phyloP scores from a whole-genome alignment of 2,797 vertebrate genomes.

The Gymnothorax javanicus region DNA sequence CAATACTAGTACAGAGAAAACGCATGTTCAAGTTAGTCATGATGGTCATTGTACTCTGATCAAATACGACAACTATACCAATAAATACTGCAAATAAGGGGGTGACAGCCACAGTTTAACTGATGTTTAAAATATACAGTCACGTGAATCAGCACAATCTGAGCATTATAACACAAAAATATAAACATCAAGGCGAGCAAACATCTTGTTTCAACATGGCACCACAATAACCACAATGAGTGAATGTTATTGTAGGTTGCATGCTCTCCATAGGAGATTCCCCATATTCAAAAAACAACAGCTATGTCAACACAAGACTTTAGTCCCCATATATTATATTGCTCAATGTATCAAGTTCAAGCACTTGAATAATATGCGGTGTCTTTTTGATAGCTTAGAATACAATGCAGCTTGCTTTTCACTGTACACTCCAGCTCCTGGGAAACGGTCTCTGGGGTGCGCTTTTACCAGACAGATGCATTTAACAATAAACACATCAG shows the following conservation, averaged over 20 bases:
- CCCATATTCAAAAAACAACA: constrained; percentile 38
- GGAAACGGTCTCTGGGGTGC: constrained; percentile 18
- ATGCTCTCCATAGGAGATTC: constrained; percentile 67
- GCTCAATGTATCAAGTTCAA: constrained; percentile 61
- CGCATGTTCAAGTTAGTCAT: not conserved
- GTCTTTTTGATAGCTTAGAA: constrained; percentile 34
- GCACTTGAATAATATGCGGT: constrained; percentile 46
- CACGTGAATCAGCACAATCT: constrained; percentile 57
- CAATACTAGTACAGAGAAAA: not conserved
- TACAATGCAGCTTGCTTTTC: constrained; percentile 42
- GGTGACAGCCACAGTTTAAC: constrained; percentile 65
- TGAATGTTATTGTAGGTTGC: constrained; percentile 39
- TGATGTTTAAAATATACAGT: constrained; percentile 62
- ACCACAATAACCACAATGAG: constrained; percentile 50
- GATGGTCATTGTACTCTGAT: not conserved
- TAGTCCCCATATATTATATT: constrained; percentile 54
- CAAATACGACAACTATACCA: constrained; percentile 62
- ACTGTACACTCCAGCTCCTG: not conserved
- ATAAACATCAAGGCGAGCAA: constrained; percentile 51
- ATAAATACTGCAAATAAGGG: constrained; percentile 60
- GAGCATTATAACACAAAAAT: constrained; percentile 63
- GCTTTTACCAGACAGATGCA: not conserved
- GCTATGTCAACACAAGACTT: constrained; percentile 28
- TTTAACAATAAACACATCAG: constrained; percentile 21
- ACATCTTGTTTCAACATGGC: constrained; percentile 42